Conservation (phyloP, 2,113 vertebrate species). For the Eublepharis macularius region DNA sequence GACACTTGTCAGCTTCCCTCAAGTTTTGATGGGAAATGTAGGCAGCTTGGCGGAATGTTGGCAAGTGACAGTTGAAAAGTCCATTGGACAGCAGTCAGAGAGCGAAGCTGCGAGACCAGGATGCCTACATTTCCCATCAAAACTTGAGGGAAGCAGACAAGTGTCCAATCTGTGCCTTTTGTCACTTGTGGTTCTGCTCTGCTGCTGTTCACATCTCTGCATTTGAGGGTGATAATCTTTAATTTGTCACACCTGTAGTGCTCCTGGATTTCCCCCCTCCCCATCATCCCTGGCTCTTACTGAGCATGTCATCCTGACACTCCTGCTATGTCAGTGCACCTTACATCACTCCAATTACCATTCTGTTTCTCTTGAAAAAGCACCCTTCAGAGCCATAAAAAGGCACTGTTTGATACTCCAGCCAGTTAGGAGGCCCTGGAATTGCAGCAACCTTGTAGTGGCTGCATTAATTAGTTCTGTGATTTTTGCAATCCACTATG, state of each 20-base stretch:
- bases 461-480: background rate
- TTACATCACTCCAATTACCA: constrained; percentile 31
- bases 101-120: no score
- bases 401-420: rapidly evolving
- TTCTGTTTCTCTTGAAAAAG: background rate
- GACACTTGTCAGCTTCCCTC: no score
- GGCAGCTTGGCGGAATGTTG: no score
- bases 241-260: constrained; percentile 60
- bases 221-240: constrained; percentile 31
- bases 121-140: no score
- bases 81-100: no score
- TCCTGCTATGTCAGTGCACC: constrained; percentile 3
- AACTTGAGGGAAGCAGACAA: no score
- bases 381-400: constrained; percentile 38
- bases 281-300: background rate
- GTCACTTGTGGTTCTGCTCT: no score
- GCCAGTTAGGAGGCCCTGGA: rapidly evolving
- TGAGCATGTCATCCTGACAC: background rate
- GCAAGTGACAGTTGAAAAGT: no score
- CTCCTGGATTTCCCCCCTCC: background rate
- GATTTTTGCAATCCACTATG: background rate
- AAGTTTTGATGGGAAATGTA: no score
- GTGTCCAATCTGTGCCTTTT: no score
- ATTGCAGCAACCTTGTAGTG: background rate
- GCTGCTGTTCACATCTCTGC: background rate